Conservation (phyloP, 2,888 invertebrate genomes). For the Melanophora roralis region DNA sequence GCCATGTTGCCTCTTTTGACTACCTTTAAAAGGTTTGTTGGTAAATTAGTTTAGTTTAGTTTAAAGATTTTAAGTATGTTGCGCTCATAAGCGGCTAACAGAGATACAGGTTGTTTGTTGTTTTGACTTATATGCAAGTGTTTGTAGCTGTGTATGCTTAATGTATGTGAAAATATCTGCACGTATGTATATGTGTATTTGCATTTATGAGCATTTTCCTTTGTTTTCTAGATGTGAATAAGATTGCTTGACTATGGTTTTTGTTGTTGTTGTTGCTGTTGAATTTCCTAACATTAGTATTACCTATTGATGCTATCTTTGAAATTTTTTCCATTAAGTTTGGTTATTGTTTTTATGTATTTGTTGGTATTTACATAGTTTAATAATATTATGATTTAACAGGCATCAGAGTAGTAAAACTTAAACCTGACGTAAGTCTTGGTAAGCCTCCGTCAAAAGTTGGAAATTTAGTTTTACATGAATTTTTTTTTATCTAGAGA, state of each 20-base stretch:
- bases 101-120: slow-evolving; percentile 37
- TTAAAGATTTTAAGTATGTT: slow-evolving; percentile 45
- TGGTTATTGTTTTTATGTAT: not conserved
- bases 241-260: not conserved
- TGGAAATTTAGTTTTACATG: too few species aligned
- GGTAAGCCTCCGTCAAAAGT: not conserved
- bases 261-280: too few species aligned
- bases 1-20: not conserved
- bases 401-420: not conserved
- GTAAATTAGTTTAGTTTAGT: slow-evolving; percentile 24
- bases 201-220: not conserved
- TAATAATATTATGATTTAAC: slow-evolving; percentile 12
- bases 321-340: not conserved
- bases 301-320: slow-evolving; percentile 1
- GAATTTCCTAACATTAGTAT: not conserved
- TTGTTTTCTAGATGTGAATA: slow-evolving; percentile 10
- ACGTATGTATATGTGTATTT: not conserved
- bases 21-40: not conserved
- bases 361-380: slow-evolving; percentile 8
- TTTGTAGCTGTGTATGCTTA: not conserved
- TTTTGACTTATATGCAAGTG: not conserved
- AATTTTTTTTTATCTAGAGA: too few species aligned
- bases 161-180: too few species aligned
- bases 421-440: slow-evolving; percentile 11
- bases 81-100: slow-evolving; percentile 36